Conservation (phyloP, 2,797 vertebrate genomes). For the Sarcophilus harrisii region DNA sequence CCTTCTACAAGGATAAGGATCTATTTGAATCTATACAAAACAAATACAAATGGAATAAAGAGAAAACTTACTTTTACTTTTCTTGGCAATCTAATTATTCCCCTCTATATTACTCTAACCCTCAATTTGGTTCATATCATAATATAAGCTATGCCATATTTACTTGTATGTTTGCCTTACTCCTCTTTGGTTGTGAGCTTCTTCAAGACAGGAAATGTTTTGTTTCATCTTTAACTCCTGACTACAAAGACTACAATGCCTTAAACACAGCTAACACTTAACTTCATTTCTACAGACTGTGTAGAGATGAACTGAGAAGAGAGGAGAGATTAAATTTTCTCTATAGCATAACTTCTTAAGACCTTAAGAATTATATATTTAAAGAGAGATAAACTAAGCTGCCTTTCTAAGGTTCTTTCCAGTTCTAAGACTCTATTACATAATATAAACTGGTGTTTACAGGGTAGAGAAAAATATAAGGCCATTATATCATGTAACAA, state of each 20-base stretch:
- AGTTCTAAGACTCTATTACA: conserved; percentile 10
- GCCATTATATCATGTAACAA: conserved; percentile 12
- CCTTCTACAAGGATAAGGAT: conserved; percentile 46
- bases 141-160: conserved; percentile 45
- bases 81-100: background rate
- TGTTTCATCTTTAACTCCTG: background rate
- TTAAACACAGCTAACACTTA: background rate
- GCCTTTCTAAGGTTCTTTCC: conserved; percentile 27
- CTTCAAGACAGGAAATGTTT: background rate
- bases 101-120: background rate
- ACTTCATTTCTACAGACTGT: background rate
- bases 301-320: background rate
- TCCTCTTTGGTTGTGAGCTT: conserved; percentile 17
- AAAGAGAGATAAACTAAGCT: background rate
- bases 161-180: conserved; percentile 19
- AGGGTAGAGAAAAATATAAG: conserved; percentile 41
- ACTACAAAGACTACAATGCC: background rate
- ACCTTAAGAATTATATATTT: background rate
- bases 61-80: conserved; percentile 18
- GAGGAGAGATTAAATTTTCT: background rate
- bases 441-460: conserved; percentile 9
- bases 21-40: conserved; percentile 29
- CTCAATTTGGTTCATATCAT: background rate
- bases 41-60: conserved; percentile 1
- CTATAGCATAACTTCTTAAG: background rate